These are phyloP conservation scores for Euura lappo DNA, from an alignment of 1,140 invertebrate species.

Conservation along the genomic window DNA sequence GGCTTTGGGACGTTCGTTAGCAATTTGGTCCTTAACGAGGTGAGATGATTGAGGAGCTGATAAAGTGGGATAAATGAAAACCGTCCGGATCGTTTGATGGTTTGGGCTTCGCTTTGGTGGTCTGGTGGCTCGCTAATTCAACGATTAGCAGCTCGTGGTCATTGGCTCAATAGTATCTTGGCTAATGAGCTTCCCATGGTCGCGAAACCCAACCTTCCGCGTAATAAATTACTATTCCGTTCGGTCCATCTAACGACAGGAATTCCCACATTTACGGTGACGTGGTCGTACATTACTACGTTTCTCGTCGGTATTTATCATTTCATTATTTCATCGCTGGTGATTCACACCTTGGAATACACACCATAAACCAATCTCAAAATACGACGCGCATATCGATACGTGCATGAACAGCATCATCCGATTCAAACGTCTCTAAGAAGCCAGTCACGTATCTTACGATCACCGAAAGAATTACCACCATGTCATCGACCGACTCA, in stretches of 20 bases:
- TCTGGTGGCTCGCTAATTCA: not conserved
- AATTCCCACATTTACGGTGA: conserved; percentile 4
- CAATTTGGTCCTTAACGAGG: not conserved
- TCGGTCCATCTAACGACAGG: not conserved
- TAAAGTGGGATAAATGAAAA: not conserved
- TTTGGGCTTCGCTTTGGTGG: not conserved
- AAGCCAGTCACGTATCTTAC: not conserved
- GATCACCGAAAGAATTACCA: not conserved
- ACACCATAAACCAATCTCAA: too few relatives aligned
- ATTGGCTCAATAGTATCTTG: not conserved
- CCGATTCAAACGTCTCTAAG: not conserved
- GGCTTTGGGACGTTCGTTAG: not conserved
- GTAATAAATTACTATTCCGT: not conserved
- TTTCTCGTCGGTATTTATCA: too few relatives aligned
- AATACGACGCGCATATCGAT: too few relatives aligned
- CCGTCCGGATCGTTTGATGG: not conserved
- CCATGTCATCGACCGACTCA: not conserved
- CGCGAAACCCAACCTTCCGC: not conserved
- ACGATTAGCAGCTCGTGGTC: not conserved
- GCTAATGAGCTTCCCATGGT: not conserved
- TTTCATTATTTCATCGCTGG: too few relatives aligned
- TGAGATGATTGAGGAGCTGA: not conserved
- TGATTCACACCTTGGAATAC: too few relatives aligned
- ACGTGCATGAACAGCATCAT: too few relatives aligned
- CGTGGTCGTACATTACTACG: not conserved